These are phyloP conservation scores for Belonocnema kinseyi DNA, from an alignment of 1,140 invertebrate species.

Conservation along the genomic window DNA sequence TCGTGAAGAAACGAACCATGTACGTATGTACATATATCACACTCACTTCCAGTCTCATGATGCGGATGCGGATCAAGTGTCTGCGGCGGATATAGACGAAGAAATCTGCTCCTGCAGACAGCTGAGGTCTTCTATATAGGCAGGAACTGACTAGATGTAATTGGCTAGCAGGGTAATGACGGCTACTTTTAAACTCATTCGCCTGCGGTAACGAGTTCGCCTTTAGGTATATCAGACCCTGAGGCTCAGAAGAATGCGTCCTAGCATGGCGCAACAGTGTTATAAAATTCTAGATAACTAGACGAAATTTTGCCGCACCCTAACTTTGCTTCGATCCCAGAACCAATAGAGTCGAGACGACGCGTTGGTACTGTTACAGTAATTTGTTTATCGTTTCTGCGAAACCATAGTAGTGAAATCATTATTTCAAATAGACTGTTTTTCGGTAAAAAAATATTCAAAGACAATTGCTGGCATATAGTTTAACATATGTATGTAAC, in stretches of 20 bases:
- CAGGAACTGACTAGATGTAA: constrained; percentile 44
- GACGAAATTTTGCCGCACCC: neutral
- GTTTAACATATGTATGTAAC: too few species aligned
- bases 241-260: constrained; percentile 10
- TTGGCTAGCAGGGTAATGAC: constrained; percentile 46
- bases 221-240: constrained; percentile 36
- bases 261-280: constrained; percentile 1
- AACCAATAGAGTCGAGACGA: neutral
- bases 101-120: constrained; percentile 48
- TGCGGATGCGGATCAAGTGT: constrained; percentile 35
- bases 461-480: neutral
- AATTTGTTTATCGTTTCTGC: constrained; percentile 9
- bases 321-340: neutral
- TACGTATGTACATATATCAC: neutral
- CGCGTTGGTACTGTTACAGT: neutral
- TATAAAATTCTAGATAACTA: constrained; percentile 1
- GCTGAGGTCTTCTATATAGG: constrained; percentile 47
- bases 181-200: constrained; percentile 50
- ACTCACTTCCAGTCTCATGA: constrained; percentile 47
- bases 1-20: neutral
- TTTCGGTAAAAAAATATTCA: neutral
- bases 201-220: constrained; percentile 49
- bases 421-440: neutral
- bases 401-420: neutral
- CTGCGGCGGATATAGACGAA: constrained; percentile 48